A percentile compares a stretch with the other conserved stretches of the same genome.
These are phyloP conservation scores for Myotis yumanensis DNA, from an alignment of 2,113 vertebrate genomes.

Conservation along the genomic window DNA sequence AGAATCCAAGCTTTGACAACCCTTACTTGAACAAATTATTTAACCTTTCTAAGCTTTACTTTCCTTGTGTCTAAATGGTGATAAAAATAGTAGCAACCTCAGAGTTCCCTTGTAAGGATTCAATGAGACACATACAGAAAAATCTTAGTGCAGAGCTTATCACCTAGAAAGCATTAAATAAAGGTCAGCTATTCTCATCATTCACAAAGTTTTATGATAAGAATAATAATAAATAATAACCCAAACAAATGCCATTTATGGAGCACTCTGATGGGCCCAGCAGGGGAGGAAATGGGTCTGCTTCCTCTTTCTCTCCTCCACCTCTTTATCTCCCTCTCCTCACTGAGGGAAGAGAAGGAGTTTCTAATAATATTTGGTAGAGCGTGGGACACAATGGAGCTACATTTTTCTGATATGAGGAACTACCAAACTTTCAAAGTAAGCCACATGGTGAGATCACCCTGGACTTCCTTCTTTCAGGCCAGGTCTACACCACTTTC, in stretches of 20 bases:
- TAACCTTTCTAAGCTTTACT: conserved; percentile 47
- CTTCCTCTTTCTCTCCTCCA: neutral
- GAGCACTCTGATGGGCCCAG: neutral
- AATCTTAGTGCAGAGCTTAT: neutral
- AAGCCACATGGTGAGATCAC: neutral
- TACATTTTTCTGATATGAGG: neutral
- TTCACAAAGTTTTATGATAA: neutral
- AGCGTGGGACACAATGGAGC: neutral
- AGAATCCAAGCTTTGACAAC: conserved; percentile 34
- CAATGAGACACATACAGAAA: neutral
- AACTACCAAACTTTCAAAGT: neutral
- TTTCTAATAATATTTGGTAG: neutral
- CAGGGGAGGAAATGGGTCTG: neutral
- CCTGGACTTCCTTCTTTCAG: neutral
- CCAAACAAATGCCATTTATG: neutral
- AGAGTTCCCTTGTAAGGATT: conserved; percentile 4
- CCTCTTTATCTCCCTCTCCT: neutral
- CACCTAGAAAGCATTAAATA: neutral
- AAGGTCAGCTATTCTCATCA: neutral
- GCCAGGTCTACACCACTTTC: neutral
- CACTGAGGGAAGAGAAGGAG: neutral
- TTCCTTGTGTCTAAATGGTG: conserved; percentile 33
- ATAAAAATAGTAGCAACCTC: conserved; percentile 51
- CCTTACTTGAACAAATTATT: conserved; percentile 59
- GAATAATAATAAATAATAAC: neutral